Evolutionary conservation across 2,888 invertebrate genomes (phyloP).

Genomic region (Salticus scenicus): DNA sequence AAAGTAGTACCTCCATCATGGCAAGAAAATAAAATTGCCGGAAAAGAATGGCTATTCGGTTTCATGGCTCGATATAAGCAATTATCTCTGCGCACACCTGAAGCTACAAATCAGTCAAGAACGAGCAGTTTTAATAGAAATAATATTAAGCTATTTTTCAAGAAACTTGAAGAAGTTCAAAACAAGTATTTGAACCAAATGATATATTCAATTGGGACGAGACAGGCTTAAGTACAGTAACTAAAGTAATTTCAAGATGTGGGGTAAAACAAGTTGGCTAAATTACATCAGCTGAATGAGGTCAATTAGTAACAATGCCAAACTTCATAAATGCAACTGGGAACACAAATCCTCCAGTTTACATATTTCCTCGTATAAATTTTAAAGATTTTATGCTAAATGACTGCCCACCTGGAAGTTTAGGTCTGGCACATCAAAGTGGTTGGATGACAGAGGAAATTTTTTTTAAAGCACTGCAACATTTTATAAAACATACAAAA

Average conservation of each 20-base stretch:
- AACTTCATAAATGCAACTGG: background rate
- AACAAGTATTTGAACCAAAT: too few species aligned
- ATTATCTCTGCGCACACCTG: too few species aligned
- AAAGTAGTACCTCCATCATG: too few species aligned
- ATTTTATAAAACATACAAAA: background rate
- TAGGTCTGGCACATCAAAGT: background rate
- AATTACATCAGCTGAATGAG: background rate
- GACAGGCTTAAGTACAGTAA: background rate
- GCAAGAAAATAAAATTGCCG: too few species aligned
- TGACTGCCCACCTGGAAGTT: background rate
- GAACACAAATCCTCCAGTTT: background rate
- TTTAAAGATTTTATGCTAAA: background rate
- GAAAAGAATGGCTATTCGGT: too few species aligned
- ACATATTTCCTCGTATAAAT: background rate
- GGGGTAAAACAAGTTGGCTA: background rate
- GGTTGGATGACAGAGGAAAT: background rate
- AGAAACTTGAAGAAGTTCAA: too few species aligned
- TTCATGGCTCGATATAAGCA: too few species aligned
- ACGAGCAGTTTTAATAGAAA: too few species aligned
- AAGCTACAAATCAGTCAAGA: too few species aligned
- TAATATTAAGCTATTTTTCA: too few species aligned
- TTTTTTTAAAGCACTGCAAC: background rate
- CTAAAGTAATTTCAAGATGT: background rate
- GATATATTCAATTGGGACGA: too few species aligned
- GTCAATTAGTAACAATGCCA: background rate